A percentile compares a stretch with the other conserved stretches of the same genome.
These are phyloP conservation scores for Crotalus helleri DNA, from an alignment of 2,113 vertebrate genomes.

Conservation along the genomic window DNA sequence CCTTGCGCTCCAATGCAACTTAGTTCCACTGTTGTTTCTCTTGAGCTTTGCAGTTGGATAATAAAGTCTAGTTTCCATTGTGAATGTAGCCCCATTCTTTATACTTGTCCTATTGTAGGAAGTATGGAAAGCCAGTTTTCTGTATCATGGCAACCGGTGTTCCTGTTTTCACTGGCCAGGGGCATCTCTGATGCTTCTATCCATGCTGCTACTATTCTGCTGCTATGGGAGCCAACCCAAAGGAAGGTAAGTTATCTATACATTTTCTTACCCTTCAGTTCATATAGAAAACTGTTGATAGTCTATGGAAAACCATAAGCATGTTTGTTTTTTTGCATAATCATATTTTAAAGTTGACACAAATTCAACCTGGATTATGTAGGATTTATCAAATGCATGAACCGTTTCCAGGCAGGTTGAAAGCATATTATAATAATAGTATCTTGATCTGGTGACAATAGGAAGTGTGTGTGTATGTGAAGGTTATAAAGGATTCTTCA, in stretches of 20 bases:
- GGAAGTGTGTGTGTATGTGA: neutral
- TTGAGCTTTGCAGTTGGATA: neutral
- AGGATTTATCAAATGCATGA: neutral
- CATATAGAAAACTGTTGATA: neutral
- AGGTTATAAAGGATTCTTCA: neutral
- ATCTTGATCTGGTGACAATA: neutral
- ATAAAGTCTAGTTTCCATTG: neutral
- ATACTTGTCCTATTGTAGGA: conserved; percentile 70
- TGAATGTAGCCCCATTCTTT: conserved; percentile 19
- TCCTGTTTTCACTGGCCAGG: conserved; percentile 97
- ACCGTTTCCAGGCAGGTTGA: neutral
- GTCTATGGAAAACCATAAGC: neutral
- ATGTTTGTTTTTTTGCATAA: neutral
- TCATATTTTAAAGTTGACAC: neutral
- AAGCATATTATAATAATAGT: neutral
- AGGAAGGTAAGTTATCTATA: conserved; percentile 78
- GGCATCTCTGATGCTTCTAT: conserved; percentile 86
- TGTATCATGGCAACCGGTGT: conserved; percentile 90
- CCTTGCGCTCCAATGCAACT: neutral
- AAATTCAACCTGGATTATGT: neutral
- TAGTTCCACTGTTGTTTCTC: neutral
- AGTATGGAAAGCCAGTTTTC: conserved; percentile 83
- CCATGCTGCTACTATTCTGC: conserved; percentile 83
- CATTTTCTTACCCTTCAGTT: neutral
- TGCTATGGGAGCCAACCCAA: conserved; percentile 88